phyloP scores from a whole-genome alignment of 2,888 invertebrate genomes.

The Cryptocephalus moraei region DNA sequence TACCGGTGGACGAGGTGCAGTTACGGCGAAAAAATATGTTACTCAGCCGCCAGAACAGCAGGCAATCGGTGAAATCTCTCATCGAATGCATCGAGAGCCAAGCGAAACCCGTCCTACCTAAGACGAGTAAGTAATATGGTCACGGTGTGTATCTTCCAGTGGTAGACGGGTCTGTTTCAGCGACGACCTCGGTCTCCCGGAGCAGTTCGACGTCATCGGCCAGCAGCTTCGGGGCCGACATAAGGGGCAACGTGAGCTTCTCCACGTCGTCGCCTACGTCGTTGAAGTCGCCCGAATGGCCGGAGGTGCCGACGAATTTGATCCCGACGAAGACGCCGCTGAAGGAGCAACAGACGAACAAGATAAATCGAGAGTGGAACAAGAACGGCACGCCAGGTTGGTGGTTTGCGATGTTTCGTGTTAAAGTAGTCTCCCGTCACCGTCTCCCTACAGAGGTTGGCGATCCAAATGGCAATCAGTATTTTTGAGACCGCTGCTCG shows the following conservation, averaged over 20 bases:
- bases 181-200: conserved; percentile 43
- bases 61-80: conserved; percentile 79
- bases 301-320: conserved; percentile 37
- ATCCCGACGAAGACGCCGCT: conserved; percentile 39
- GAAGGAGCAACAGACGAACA: conserved; percentile 39
- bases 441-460: too few species aligned
- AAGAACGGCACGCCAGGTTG: conserved; percentile 15
- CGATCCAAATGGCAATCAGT: too few species aligned
- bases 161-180: conserved; percentile 10
- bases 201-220: conserved; percentile 56
- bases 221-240: conserved; percentile 45
- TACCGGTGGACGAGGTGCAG: conserved; percentile 50
- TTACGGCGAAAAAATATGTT: conserved; percentile 45
- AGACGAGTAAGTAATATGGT: conserved; percentile 14
- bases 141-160: not conserved
- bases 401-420: too few species aligned
- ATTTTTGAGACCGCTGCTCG: too few species aligned
- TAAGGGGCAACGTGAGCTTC: conserved; percentile 30
- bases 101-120: conserved; percentile 18
- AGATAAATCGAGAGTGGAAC: conserved; percentile 27
- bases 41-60: conserved; percentile 56
- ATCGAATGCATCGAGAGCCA: conserved; percentile 80
- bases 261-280: conserved; percentile 34
- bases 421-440: too few species aligned
- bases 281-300: conserved; percentile 44